Evolutionary conservation across 64 coral and sea anemone species (phyloP).

Genomic region (Astreopora myriophthalma): DNA sequence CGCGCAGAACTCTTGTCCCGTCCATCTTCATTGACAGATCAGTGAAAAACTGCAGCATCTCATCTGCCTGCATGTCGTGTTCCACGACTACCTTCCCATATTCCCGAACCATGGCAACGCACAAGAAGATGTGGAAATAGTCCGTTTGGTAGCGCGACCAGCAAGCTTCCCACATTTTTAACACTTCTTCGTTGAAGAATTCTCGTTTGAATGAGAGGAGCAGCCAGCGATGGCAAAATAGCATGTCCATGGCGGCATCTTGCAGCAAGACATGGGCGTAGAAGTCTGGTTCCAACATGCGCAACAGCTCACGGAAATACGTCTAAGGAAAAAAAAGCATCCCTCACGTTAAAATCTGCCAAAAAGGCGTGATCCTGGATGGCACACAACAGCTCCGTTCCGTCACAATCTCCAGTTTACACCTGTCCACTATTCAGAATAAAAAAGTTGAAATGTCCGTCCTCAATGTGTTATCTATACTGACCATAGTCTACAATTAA

Average conservation of each 20-base stretch:
- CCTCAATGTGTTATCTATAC: no score
- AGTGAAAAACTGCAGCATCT: constrained; percentile 97
- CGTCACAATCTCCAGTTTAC: no score
- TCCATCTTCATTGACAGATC: constrained; percentile 98
- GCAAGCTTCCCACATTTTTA: constrained; percentile 96
- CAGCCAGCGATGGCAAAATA: constrained; percentile 98
- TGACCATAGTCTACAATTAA: no score
- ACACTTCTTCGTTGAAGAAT: constrained; percentile 85
- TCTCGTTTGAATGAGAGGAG: constrained; percentile 98
- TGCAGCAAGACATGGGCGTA: constrained; percentile 89
- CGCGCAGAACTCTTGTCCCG: constrained; percentile 74
- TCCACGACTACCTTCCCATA: constrained; percentile 77
- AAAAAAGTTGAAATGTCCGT: no score
- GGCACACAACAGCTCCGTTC: no score
- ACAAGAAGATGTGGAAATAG: constrained; percentile 97
- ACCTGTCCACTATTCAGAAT: no score
- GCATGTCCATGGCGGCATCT: constrained; percentile 86
- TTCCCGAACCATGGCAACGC: constrained; percentile 89
- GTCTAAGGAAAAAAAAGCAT: constrained; percentile 35
- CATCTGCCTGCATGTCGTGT: constrained; percentile 77
- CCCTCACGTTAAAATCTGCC: not conserved
- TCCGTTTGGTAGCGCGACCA: constrained; percentile 98
- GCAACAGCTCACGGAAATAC: constrained; percentile 86
- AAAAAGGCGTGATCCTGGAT: no score
- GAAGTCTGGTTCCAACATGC: constrained; percentile 76